Evolutionary conservation across 2,888 invertebrate genomes (phyloP), one percentile per base, ranked within the genome.

Genomic region (Dioctria rufipes): DNA sequence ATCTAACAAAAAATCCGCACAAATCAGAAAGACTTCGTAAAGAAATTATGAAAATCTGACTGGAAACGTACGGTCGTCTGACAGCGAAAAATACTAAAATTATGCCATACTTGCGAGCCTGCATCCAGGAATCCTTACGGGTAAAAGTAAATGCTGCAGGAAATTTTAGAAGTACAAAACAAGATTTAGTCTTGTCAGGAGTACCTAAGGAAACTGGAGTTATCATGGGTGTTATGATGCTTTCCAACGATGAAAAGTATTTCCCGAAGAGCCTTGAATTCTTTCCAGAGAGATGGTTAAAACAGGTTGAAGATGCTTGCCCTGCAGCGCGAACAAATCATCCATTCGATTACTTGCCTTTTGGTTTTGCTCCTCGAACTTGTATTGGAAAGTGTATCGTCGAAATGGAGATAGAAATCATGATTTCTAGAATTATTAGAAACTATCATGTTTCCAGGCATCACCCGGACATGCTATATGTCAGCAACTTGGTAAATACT

Each of bases 351-450:
- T 88, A 87, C 82, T 87, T 93, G 80, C 94, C 94, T 0, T 94
- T 94, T 86, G 94, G 94, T 2, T 93, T 92, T 85, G 94, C 94
- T 0, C 90, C 93, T 0, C 91, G 94, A 80, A 91, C 92, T 77
- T 94, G 94, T 85, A 91, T 94, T 83, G 95, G 95, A 5, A 90
- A 93, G 85, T 89, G 95, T 85, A 92, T 95, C 82, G 95, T 95
- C 0, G 94, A 25, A 25, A 25, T 25, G 25, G 25, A 25, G 25
- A 25, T 25, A 25, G 25, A 25, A 25, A 2, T 2, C 25, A 25
- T 25, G 25, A 25, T n/a, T n/a, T n/a, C n/a, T n/a, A n/a, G n/a
- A n/a, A n/a, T n/a, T n/a, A n/a, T n/a, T n/a, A n/a, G n/a, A n/a
- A n/a, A n/a, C n/a, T n/a, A n/a, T n/a, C n/a, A n/a, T n/a, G n/a